Evolutionary conservation across 2,113 vertebrate genomes (phyloP), one percentile per base, ranked within the genome.

Genomic region (Argyrosomus japonicus): DNA sequence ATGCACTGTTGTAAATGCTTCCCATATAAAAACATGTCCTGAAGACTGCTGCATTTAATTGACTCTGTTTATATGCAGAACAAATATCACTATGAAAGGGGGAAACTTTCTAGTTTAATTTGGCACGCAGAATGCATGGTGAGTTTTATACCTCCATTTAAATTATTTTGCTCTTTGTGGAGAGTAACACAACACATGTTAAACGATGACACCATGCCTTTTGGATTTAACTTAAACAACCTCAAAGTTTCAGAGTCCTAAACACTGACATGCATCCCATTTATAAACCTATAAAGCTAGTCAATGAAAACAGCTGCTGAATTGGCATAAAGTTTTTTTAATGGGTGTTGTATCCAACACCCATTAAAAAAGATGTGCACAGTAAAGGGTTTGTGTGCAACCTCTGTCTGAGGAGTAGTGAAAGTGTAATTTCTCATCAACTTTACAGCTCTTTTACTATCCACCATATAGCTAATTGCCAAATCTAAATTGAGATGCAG

Each of bases 271-370:
- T 61, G 73, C 67, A 60, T 83, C 68, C n/a, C 81, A 70, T 91
- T 91, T 86, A 92, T 82, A 81, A 25, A 78, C 84, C 87, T 73
- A 92, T 93, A 90, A 91, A 92, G 45, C 51, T 2, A 85, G 75
- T 89, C 78, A 86, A 88, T 86, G 81, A 89, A 88, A 87, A 81
- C 74, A 78, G 71, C 81, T 89, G 87, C 87, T 90, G 89, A 93
- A 88, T 69, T 75, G 63, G 75, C 84, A 89, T 32, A 93, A 89
- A 60, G 23, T 12, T 76, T 40, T 40, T 91, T 93, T 79, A 87
- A 82, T 54, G 58, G 64, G 62, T 75, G 68, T 80, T 77, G n/a
- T 25, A 69, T 82, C 15, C 56, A 79, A 51, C 79, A 45, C n/a
- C n/a, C n/a, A n/a, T n/a, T n/a, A n/a, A n/a, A n/a, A n/a, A n/a